Percentiles rank a stretch among this genome's conserved stretches.
Conservation (phyloP, 2,888 invertebrate genomes). For the Rhamnusium bicolor region DNA sequence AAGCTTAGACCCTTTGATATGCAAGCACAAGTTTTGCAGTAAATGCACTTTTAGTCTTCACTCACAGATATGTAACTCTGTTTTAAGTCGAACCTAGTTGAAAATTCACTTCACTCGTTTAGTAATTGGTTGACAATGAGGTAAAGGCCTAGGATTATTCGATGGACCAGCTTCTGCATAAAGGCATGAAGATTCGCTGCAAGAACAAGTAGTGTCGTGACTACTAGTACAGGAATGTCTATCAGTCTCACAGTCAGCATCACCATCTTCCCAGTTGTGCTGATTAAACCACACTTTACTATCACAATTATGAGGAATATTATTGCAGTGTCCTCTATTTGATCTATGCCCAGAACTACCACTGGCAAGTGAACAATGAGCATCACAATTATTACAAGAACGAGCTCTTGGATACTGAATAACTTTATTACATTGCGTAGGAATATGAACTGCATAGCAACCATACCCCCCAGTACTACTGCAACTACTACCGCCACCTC, state of each 20-base stretch:
- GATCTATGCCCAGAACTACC: slow-evolving; percentile 67
- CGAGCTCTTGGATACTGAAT: slow-evolving; percentile 61
- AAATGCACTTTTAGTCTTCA: slow-evolving; percentile 31
- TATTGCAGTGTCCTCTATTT: slow-evolving; percentile 61
- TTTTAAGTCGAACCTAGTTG: not conserved
- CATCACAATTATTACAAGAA: slow-evolving; percentile 68
- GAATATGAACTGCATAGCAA: slow-evolving; percentile 69
- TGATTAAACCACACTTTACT: slow-evolving; percentile 65
- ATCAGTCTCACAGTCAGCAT: slow-evolving; percentile 71
- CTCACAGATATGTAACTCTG: slow-evolving; percentile 43
- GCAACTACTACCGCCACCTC: slow-evolving; percentile 66
- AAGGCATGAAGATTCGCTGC: slow-evolving; percentile 77
- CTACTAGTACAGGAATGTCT: slow-evolving; percentile 72
- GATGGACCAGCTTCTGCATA: slow-evolving; percentile 76
- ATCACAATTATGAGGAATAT: slow-evolving; percentile 66
- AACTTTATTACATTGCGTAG: slow-evolving; percentile 59
- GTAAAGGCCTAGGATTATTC: slow-evolving; percentile 56
- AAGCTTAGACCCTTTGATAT: slow-evolving; percentile 46
- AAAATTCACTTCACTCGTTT: slow-evolving; percentile 56
- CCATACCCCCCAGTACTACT: slow-evolving; percentile 67
- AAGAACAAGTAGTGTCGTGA: slow-evolving; percentile 76
- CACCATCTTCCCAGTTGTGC: slow-evolving; percentile 68
- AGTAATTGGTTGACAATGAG: slow-evolving; percentile 59
- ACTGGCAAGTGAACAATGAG: slow-evolving; percentile 67
- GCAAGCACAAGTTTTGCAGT: slow-evolving; percentile 45